Evolutionary conservation across 2,113 vertebrate species (phyloP), one percentile per base, ranked within the genome.

Genomic region (Lycaon pictus): DNA sequence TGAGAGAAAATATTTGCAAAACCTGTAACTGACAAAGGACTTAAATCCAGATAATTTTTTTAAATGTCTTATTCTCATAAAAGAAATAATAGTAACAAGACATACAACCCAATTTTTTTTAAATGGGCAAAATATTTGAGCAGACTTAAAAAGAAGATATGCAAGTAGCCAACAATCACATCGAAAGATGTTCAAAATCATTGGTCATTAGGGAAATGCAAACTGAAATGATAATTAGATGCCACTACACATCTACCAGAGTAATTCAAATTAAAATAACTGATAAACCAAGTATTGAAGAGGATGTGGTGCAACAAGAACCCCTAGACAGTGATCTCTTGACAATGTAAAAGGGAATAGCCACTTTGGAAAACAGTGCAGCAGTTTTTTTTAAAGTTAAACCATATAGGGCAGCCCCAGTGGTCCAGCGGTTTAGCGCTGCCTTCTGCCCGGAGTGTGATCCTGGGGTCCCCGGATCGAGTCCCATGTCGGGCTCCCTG

Each of bases 1-100:
- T 48, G 23, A 8, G 58, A 69, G 27, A 53, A 84, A 37, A 86
- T 84, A 88, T 88, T 94, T 88, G 19, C 56, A 90, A 96, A 90
- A 35, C 5, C 20, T 32, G 2, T 56, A 72, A 5, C 37, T 96
- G 51, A 89, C 65, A 69, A 93, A 77, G 12, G 35, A 71, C 55
- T 86, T 87, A 25, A 83, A 94, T 83, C 11, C n/a, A 69, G 58
- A 25, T 55, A 58, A 11, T 32, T 53, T 76, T 77, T 92, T 48
- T 62, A 22, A 60, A 65, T 67, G 32, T 79, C 71, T 92, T 81
- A 81, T 15, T 91, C 25, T 91, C 37, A 32, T 88, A 71, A 86
- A 65, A 87, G 53, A 92, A 71, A 71, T 76, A 96, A 8, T 65
- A 77, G 16, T 32, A 90, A 91, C 15, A 93, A 88, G 58, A 71